Evolutionary conservation across 1,140 invertebrate genomes (phyloP).

Genomic region (Wasmannia auropunctata): DNA sequence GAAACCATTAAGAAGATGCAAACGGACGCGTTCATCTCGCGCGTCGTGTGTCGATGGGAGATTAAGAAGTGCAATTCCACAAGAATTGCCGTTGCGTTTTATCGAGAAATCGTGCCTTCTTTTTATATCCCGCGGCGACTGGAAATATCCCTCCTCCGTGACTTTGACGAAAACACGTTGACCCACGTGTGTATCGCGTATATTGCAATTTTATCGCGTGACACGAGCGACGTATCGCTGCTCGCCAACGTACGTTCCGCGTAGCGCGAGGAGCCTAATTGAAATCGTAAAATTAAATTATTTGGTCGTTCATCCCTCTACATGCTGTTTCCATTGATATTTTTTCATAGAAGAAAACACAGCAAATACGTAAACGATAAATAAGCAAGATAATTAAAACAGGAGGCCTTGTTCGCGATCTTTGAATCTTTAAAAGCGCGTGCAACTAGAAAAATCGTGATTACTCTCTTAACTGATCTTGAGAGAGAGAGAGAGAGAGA

Average conservation of each 20-base stretch:
- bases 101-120: neutral
- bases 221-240: slow-evolving; percentile 3
- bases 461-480: neutral
- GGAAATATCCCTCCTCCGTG: neutral
- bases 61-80: neutral
- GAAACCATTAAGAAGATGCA: neutral
- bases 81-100: neutral
- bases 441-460: neutral
- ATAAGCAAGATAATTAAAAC: neutral
- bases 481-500: no score
- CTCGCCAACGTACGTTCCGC: slow-evolving; percentile 10
- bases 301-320: neutral
- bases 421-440: neutral
- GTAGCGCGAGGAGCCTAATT: neutral
- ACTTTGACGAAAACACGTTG: slow-evolving; percentile 42
- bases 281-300: neutral
- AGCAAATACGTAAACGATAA: neutral
- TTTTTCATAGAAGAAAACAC: neutral
- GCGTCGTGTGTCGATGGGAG: neutral
- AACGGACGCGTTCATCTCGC: neutral
- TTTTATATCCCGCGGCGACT: neutral
- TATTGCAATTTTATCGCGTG: slow-evolving; percentile 29
- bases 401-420: neutral
- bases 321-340: neutral
- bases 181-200: slow-evolving; percentile 22